Evolutionary conservation across 1,140 invertebrate genomes (phyloP).

Genomic region (Meloidogyne floridensis): DNA sequence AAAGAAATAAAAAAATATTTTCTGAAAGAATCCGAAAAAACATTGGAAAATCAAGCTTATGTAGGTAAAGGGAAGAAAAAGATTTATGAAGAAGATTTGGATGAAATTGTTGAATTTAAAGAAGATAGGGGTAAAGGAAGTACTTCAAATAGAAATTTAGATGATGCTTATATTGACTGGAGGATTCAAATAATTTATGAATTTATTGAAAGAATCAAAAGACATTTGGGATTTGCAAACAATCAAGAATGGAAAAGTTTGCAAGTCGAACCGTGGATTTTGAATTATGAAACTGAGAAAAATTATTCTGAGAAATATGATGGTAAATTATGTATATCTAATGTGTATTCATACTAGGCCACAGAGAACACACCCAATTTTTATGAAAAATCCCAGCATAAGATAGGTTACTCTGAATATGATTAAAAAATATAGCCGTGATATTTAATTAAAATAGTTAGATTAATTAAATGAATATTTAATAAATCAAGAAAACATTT

Average conservation of each 20-base stretch:
- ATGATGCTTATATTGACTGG: too few species aligned
- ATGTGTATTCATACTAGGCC: too few species aligned
- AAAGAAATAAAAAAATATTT: not conserved
- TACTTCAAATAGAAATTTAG: too few species aligned
- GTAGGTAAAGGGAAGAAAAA: not conserved
- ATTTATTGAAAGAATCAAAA: not conserved
- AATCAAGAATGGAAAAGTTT: not conserved
- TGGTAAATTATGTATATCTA: not conserved
- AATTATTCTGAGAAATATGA: not conserved
- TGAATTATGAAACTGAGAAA: not conserved
- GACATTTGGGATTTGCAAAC: not conserved
- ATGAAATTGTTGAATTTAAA: not conserved
- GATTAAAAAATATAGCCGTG: too few species aligned
- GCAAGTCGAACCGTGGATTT: not conserved
- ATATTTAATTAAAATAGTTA: too few species aligned
- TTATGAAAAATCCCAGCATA: too few species aligned
- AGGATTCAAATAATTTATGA: too few species aligned
- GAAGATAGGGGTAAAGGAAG: not conserved
- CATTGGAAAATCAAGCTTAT: not conserved
- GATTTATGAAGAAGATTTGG: not conserved
- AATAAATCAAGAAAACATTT: too few species aligned
- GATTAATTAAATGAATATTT: too few species aligned
- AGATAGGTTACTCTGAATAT: too few species aligned
- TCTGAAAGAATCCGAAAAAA: not conserved
- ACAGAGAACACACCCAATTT: too few species aligned